A percentile compares a stretch with the other conserved stretches of the same genome.
phyloP scores from a whole-genome alignment of 2,797 vertebrate genomes.

The Channallabes apus region DNA sequence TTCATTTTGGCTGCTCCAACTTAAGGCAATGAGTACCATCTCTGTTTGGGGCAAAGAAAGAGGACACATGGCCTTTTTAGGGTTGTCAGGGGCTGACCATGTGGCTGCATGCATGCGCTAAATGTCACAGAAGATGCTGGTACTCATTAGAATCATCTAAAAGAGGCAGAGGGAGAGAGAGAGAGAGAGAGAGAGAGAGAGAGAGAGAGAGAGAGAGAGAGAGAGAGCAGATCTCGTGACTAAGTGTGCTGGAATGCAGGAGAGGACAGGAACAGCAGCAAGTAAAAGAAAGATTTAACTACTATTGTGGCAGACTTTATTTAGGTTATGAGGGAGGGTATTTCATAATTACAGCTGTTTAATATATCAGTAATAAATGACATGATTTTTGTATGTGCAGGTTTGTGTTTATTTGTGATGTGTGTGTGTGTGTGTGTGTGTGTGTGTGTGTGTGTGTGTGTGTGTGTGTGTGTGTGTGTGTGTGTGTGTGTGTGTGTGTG shows the following conservation, averaged over 20 bases:
- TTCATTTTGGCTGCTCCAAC: slow-evolving; percentile 7
- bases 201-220: slow-evolving; percentile 25
- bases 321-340: not conserved
- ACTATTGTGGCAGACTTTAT: not conserved
- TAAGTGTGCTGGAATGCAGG: slow-evolving; percentile 31
- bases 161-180: slow-evolving; percentile 24
- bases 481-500: slow-evolving; percentile 7
- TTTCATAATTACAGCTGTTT: not conserved
- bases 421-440: too few relatives aligned
- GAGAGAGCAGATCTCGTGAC: slow-evolving; percentile 31
- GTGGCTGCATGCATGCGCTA: slow-evolving; percentile 33
- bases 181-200: slow-evolving; percentile 21
- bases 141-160: slow-evolving; percentile 7
- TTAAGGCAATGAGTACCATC: slow-evolving; percentile 16
- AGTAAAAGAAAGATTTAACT: not conserved
- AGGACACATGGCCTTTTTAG: slow-evolving; percentile 52
- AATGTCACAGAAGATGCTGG: slow-evolving; percentile 48
- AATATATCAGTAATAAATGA: not conserved
- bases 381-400: not conserved
- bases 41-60: slow-evolving; percentile 24
- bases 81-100: slow-evolving; percentile 32
- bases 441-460: too few relatives aligned
- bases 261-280: slow-evolving; percentile 28
- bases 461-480: not conserved
- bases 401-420: not conserved